Evolutionary conservation across 2,888 invertebrate species (phyloP).

Genomic region (Saturnia japonica): DNA sequence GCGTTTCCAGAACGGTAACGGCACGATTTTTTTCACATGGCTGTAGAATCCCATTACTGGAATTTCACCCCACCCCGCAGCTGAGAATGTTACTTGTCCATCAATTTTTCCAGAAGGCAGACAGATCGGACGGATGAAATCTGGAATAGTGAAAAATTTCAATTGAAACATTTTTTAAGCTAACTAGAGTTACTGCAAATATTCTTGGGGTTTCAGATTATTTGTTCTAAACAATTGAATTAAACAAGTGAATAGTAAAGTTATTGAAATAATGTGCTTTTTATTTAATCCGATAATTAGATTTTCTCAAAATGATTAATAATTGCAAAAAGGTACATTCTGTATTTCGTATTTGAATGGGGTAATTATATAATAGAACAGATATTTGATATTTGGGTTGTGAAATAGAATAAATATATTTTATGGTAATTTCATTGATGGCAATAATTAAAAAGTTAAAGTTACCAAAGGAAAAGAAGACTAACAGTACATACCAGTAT

Average conservation of each 20-base stretch:
- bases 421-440: background rate
- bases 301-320: background rate
- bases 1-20: constrained; percentile 39
- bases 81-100: constrained; percentile 35
- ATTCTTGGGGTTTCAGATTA: background rate
- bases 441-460: too few relatives aligned
- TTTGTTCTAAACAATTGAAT: background rate
- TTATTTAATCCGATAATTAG: background rate
- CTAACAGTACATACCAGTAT: constrained; percentile 42
- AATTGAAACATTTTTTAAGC: background rate
- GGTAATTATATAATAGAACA: background rate
- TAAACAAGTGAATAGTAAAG: background rate
- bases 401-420: background rate
- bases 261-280: background rate
- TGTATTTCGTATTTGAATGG: background rate
- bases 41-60: constrained; percentile 34
- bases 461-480: background rate
- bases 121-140: constrained; percentile 55
- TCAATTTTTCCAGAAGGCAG: constrained; percentile 38
- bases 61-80: constrained; percentile 51
- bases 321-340: background rate
- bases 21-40: constrained; percentile 44
- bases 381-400: background rate
- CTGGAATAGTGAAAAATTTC: constrained; percentile 33
- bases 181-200: background rate